A percentile compares a stretch with the other conserved stretches of the same genome.
Evolutionary conservation across 2,797 vertebrate species (phyloP).

Genomic region (Mormyrops attenuatus): DNA sequence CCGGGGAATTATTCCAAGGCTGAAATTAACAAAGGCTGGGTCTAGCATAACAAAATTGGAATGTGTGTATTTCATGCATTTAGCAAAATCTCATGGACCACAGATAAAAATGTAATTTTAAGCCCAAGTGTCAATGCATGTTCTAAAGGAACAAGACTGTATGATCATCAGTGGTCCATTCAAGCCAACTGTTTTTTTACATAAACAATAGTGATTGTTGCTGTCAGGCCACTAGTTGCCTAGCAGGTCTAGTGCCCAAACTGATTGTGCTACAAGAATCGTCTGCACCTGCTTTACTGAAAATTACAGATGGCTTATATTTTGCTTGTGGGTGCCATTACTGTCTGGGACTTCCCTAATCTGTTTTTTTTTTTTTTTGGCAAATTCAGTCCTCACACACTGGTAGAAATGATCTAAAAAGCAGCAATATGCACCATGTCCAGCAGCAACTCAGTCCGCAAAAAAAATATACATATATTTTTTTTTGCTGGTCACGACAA

Average conservation of each 20-base stretch:
- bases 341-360: background rate
- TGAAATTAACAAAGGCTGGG: background rate
- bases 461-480: no score
- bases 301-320: background rate
- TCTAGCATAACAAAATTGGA: background rate
- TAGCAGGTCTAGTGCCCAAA: background rate
- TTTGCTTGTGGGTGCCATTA: background rate
- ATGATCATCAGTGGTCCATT: background rate
- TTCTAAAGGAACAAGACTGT: background rate
- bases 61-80: background rate
- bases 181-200: background rate
- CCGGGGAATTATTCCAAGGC: background rate
- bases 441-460: background rate
- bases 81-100: background rate
- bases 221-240: background rate
- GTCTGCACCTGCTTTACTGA: background rate
- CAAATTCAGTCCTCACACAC: background rate
- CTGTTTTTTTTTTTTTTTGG: background rate
- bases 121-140: background rate
- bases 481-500: background rate
- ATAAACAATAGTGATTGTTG: background rate
- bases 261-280: background rate
- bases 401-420: background rate
- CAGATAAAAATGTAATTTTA: constrained; percentile 1
- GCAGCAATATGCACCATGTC: background rate